Percentiles rank a stretch among this genome's conserved stretches.
phyloP scores from a whole-genome alignment of 2,797 vertebrate genomes.

The Poecilia picta region DNA sequence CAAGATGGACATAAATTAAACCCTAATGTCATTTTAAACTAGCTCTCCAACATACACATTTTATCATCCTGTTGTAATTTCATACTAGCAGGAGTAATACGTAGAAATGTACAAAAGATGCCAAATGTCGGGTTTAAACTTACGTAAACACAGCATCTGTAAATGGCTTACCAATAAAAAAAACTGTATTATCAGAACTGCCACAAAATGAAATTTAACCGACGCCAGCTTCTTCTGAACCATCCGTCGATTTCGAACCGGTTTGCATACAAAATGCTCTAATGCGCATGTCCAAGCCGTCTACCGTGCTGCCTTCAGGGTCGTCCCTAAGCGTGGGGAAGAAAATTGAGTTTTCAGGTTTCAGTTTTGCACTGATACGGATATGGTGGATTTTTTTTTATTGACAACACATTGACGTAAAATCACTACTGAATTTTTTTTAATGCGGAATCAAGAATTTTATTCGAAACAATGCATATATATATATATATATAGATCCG shows the following conservation, averaged over 20 bases:
- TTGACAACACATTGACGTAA: not conserved
- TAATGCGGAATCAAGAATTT: not conserved
- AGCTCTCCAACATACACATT: not conserved
- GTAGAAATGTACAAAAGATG: not conserved
- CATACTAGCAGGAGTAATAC: not conserved
- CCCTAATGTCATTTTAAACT: not conserved
- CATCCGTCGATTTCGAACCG: not conserved
- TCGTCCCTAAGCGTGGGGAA: not conserved
- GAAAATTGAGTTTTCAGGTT: not conserved
- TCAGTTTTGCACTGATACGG: too few relatives aligned
- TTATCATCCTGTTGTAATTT: conserved; percentile 29
- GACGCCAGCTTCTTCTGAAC: not conserved
- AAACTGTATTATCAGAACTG: not conserved
- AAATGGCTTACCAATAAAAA: conserved; percentile 43
- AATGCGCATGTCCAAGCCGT: conserved; percentile 36
- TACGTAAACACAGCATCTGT: not conserved
- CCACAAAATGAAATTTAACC: conserved; percentile 5
- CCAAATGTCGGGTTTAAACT: not conserved
- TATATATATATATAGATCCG: too few relatives aligned
- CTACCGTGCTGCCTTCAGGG: conserved; percentile 17
- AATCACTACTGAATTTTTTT: not conserved
- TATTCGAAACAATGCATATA: not conserved
- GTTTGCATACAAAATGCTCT: not conserved
- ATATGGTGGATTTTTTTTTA: not conserved
- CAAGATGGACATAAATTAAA: not conserved